Base-by-base conservation (phyloP, 2,797 vertebrate species). In the Acridotheres tristis region DNA sequence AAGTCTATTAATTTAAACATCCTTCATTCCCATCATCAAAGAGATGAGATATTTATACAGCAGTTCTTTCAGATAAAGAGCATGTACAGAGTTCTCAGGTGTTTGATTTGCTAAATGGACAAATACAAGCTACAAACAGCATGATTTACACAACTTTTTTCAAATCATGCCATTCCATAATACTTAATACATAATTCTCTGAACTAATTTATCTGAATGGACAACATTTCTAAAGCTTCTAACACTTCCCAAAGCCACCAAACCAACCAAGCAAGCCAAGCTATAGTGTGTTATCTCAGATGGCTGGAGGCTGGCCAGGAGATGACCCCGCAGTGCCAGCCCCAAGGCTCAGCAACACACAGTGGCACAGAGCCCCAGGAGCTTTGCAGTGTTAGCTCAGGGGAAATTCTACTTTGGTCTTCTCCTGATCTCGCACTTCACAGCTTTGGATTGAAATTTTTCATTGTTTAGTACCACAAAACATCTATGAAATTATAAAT, bases 1-100 rank as follows among this genome's bases (percentile, higher is more conserved):
- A 84, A 94, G 62, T 75, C 38, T 72, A 80, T 32, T 81, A 19
- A 84, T 69, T 85, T 57, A 53, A 87, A 57, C 26, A 90, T 25
- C 32, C 47, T 68, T 86, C 5, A 2, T 43, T 77, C 42, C 68
- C 58, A 40, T 30, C 34, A 72, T 62, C 42, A 80, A 75, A 65
- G 30, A 84, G 45, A 63, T 7, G 25, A 69, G 65, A 61, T 1
- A 3, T 68, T 83, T 88, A 85, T 68, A 77, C 30, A 94, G 38
- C 62, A 68, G 20, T 36, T 93, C 36, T 51, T 84, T 78, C 26
- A 65, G 29, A 43, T 32, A 22, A 63, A 92, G 36, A 11, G 20
- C 72, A 66, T 4, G 6, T 16, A 69, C 18, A 30, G 59, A 89
- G 23, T 83, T 73, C 62, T 74, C 61, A 54, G 34, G 18, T 59